Base-by-base conservation (phyloP, 2,797 vertebrate species). In the Molossus molossus region DNA sequence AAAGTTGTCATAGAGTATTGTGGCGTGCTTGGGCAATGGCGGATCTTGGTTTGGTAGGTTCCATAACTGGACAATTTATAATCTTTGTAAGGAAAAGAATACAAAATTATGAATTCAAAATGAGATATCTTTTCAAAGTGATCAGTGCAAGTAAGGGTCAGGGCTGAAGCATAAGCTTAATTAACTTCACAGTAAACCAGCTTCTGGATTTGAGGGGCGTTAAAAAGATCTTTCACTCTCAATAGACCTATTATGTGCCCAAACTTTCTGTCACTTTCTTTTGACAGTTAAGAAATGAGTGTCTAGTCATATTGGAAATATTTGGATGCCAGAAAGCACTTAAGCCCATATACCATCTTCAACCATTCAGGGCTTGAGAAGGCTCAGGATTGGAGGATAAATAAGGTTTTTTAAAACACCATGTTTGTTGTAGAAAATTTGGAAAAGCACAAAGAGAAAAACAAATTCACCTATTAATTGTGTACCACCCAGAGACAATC, bases 51-150 rank as follows among this genome's bases (percentile, higher is more conserved):
- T 64, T 80, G 58, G 10, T 58, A 65, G 29, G 29, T 86, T 86
- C 37, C 55, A 48, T 79, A 79, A 83, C 5, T 29, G 20, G 21
- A 57, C 6, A 23, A 75, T 64, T 62, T 65, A 67, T 70, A 6
- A 53, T 7, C 10, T 7, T 1, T 50, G 10, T 18, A 15, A 88
- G 62, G 55, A 88, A 90, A 86, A 75, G n/a, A 80, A 87, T 67
- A 29, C 20, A 58, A 73, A 92, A 25, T 92, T 69, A 50, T 72
- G 12, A 72, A 67, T 93, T 93, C 17, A 73, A 79, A 91, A 64
- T 55, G 70, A 91, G 58, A 67, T 57, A 60, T 50, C 5, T 60
- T 82, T 80, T 83, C 29, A 87, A 92, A 92, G 17, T 33, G 14
- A 81, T 65, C 18, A 18, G 40, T 18, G 12, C 40, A 79, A 60